Evolutionary conservation across 2,113 vertebrate species (phyloP).

Genomic region (Oxyura jamaicensis): DNA sequence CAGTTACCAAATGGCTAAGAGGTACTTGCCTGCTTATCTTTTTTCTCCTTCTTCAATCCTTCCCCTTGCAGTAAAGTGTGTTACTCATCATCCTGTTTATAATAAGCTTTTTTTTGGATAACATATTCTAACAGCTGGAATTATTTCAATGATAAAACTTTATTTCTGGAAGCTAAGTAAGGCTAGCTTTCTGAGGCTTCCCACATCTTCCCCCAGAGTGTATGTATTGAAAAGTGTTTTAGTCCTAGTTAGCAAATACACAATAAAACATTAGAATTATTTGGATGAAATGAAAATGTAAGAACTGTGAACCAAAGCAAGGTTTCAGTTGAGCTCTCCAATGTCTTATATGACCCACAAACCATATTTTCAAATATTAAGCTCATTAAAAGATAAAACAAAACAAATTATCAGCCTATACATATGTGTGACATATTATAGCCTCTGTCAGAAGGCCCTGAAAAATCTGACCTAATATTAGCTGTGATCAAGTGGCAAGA

Average conservation of each 20-base stretch:
- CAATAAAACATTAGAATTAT: background rate
- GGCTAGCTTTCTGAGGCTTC: background rate
- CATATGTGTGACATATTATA: background rate
- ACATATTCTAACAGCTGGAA: background rate
- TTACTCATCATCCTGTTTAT: background rate
- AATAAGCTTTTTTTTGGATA: background rate
- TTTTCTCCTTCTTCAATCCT: background rate
- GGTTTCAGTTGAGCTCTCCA: background rate
- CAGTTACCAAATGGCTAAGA: background rate
- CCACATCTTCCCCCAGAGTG: background rate
- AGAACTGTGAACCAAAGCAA: background rate
- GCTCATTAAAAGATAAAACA: slow-evolving; percentile 13
- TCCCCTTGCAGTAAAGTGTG: background rate
- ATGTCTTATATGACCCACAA: background rate
- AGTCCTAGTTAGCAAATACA: background rate
- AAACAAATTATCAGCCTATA: background rate
- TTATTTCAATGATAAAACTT: background rate
- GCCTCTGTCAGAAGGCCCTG: background rate
- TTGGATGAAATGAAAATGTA: background rate
- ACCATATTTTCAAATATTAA: slow-evolving; percentile 3
- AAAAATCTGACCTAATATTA: background rate
- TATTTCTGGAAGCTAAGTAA: background rate
- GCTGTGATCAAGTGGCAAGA: background rate
- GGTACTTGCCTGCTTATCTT: background rate
- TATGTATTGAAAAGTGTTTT: background rate